A percentile compares a stretch with the other conserved stretches of the same genome.
These are phyloP conservation scores for Phalacrocorax aristotelis DNA, from an alignment of 2,113 vertebrate species.

Conservation along the genomic window DNA sequence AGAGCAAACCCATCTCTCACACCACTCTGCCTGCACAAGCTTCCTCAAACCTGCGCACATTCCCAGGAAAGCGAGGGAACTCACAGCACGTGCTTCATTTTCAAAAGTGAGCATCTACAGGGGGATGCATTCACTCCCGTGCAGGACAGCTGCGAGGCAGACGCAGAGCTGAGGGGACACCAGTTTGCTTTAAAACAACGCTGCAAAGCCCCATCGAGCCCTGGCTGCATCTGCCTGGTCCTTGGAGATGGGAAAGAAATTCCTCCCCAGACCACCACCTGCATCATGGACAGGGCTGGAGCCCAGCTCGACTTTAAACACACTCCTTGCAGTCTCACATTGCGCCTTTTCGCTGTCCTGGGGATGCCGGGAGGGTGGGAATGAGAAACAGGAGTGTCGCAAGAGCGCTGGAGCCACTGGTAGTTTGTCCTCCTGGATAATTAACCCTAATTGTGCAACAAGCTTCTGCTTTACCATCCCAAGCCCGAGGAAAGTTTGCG, in stretches of 20 bases:
- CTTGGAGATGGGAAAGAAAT: background rate
- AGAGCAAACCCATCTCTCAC: background rate
- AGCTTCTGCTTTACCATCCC: conserved; percentile 40
- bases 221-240: background rate
- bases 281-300: fast-evolving
- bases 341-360: background rate
- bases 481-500: conserved; percentile 11
- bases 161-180: fast-evolving
- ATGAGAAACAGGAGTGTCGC: background rate
- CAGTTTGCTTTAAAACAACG: background rate
- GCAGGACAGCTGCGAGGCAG: fast-evolving
- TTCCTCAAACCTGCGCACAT: fast-evolving
- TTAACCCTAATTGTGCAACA: conserved; percentile 46
- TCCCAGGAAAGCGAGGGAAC: background rate
- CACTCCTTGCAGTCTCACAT: fast-evolving
- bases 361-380: background rate
- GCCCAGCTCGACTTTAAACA: background rate
- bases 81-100: fast-evolving
- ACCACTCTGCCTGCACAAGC: fast-evolving
- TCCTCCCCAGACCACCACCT: background rate
- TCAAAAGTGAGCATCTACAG: background rate
- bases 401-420: background rate
- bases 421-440: conserved; percentile 31
- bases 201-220: background rate
- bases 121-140: fast-evolving